Conservation (phyloP, 1,140 invertebrate species). For the Drosophila bocki region DNA sequence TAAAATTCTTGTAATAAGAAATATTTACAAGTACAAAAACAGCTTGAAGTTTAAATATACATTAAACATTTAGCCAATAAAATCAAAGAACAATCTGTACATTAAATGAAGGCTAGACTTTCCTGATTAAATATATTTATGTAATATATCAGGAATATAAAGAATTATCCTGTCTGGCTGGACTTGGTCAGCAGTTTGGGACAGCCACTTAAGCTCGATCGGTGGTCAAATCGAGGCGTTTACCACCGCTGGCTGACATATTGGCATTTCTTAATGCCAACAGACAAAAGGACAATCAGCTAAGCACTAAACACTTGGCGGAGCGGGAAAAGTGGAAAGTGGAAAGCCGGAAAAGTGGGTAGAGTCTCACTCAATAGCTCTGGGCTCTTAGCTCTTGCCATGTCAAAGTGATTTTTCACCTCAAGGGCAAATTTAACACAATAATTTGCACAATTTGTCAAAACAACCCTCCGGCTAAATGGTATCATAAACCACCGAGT, state of each 20-base stretch:
- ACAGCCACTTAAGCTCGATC: slow-evolving; percentile 30
- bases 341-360: background rate
- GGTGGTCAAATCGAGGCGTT: slow-evolving; percentile 38
- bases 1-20: background rate
- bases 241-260: slow-evolving; percentile 64
- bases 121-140: background rate
- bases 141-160: background rate
- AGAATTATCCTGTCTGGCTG: background rate
- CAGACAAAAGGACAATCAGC: slow-evolving; percentile 75
- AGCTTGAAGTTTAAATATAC: background rate
- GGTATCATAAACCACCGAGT: slow-evolving; percentile 68
- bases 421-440: slow-evolving; percentile 84
- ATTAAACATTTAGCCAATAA: background rate
- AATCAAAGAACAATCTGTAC: background rate
- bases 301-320: slow-evolving; percentile 58
- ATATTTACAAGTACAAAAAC: background rate
- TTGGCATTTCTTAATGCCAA: slow-evolving; percentile 51
- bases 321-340: background rate
- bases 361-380: background rate
- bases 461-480: slow-evolving; percentile 82
- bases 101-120: background rate
- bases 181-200: slow-evolving; percentile 5
- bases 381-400: slow-evolving; percentile 42
- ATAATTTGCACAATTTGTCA: slow-evolving; percentile 85
- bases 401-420: slow-evolving; percentile 84